Conservation (phyloP, 2,888 invertebrate species). For the Opisthograptis luteolata region DNA sequence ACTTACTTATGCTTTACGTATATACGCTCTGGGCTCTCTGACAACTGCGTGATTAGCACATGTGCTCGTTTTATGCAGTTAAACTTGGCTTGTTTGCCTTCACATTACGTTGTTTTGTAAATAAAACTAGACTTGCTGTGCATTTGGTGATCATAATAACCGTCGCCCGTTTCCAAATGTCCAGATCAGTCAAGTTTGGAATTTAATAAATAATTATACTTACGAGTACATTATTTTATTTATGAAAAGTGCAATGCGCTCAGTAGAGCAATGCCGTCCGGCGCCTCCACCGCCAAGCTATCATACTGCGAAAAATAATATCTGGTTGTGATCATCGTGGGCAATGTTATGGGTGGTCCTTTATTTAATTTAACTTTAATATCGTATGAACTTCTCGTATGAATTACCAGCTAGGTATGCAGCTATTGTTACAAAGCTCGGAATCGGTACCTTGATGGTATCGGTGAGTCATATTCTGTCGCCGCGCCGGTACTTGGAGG, state of each 20-base stretch:
- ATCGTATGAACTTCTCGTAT: constrained; percentile 30
- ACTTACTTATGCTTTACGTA: constrained; percentile 41
- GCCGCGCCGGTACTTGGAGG: constrained; percentile 56
- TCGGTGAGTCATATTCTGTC: constrained; percentile 70
- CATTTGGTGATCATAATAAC: too few species aligned
- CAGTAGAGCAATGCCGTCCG: too few species aligned
- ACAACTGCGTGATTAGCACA: constrained; percentile 45
- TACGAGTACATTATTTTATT: too few species aligned
- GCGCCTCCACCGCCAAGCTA: too few species aligned
- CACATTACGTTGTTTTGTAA: constrained; percentile 26
- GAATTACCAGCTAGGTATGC: constrained; percentile 20
- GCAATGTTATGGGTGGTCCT: constrained; percentile 12
- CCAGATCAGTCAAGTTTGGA: too few species aligned
- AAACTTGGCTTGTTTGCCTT: constrained; percentile 40
- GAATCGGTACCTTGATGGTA: constrained; percentile 54
- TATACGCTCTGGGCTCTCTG: constrained; percentile 37
- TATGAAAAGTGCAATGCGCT: too few species aligned
- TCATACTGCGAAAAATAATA: too few species aligned
- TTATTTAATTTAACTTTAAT: constrained; percentile 22
- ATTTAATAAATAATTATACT: too few species aligned
- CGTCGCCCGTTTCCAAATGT: too few species aligned
- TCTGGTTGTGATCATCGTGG: background rate
- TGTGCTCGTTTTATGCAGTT: constrained; percentile 40
- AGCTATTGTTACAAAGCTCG: constrained; percentile 43
- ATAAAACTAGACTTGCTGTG: too few species aligned